Percentiles rank a stretch among this genome's conserved stretches.
Evolutionary conservation across 1,140 invertebrate species (phyloP).

Genomic region (Drosophila dunni): DNA sequence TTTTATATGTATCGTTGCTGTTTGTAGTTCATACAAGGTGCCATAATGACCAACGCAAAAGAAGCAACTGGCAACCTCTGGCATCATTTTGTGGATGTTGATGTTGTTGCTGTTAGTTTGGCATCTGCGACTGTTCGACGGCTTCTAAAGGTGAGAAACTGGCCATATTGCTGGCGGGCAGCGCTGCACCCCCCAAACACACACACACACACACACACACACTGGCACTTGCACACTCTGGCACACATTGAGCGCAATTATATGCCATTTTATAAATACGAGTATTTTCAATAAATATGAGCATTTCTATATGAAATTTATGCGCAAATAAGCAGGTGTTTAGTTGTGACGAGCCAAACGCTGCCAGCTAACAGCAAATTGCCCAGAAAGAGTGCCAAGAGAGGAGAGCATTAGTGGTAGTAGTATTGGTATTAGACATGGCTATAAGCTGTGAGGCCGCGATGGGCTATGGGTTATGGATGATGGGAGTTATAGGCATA

Average conservation of each 20-base stretch:
- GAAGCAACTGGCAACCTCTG: constrained; percentile 46
- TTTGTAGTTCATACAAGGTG: constrained; percentile 36
- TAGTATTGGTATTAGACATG: constrained; percentile 4
- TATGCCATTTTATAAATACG: constrained; percentile 70
- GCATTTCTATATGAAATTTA: constrained; percentile 74
- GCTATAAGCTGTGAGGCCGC: background rate
- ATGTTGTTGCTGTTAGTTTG: constrained; percentile 27
- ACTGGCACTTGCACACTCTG: background rate
- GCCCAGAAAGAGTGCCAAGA: background rate
- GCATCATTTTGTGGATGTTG: constrained; percentile 45
- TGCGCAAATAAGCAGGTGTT: constrained; percentile 79
- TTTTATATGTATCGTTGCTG: background rate
- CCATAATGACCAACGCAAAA: constrained; percentile 14
- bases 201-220: constrained; percentile 33
- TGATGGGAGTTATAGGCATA: constrained; percentile 18
- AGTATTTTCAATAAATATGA: constrained; percentile 80
- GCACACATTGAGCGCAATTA: constrained; percentile 54
- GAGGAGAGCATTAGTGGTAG: background rate
- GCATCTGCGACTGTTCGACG: constrained; percentile 68
- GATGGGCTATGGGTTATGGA: constrained; percentile 13
- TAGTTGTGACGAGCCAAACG: constrained; percentile 68
- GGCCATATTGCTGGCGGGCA: constrained; percentile 75
- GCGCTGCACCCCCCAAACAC: constrained; percentile 63
- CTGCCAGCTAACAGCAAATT: constrained; percentile 21
- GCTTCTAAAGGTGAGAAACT: constrained; percentile 80